phyloP scores from a whole-genome alignment of 2,797 vertebrate species.

The Phalanger gymnotis region DNA sequence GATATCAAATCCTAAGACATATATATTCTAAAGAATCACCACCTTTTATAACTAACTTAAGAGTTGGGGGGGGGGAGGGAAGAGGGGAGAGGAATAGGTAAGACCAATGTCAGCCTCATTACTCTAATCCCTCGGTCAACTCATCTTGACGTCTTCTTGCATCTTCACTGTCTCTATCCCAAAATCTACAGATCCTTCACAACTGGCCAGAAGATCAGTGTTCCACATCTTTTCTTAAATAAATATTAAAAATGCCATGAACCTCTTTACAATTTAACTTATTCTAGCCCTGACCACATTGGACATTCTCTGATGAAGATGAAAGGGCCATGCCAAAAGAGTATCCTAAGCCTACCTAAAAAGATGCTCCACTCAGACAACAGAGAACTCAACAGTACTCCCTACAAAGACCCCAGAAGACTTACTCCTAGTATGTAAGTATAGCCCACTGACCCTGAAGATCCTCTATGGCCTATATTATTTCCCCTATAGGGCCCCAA shows the following conservation, averaged over 20 bases:
- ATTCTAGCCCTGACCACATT: conserved; percentile 26
- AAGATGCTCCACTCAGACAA: conserved; percentile 27
- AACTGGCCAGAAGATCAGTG: conserved; percentile 5
- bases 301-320: conserved; percentile 2
- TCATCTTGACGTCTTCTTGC: conserved; percentile 25
- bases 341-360: neutral
- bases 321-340: conserved; percentile 22
- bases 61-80: neutral
- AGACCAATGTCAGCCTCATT: neutral
- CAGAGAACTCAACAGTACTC: neutral
- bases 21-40: neutral
- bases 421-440: neutral
- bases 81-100: neutral
- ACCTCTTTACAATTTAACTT: conserved; percentile 25
- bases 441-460: neutral
- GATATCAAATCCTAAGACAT: neutral
- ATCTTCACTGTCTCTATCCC: conserved; percentile 7
- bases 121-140: neutral
- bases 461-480: neutral
- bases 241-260: conserved; percentile 31
- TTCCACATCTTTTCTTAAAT: conserved; percentile 5
- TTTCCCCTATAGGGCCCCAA: neutral
- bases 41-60: neutral
- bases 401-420: conserved; percentile 28
- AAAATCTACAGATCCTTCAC: neutral